Conservation (phyloP, 2,113 vertebrate species). For the Acrocephalus kingi region DNA sequence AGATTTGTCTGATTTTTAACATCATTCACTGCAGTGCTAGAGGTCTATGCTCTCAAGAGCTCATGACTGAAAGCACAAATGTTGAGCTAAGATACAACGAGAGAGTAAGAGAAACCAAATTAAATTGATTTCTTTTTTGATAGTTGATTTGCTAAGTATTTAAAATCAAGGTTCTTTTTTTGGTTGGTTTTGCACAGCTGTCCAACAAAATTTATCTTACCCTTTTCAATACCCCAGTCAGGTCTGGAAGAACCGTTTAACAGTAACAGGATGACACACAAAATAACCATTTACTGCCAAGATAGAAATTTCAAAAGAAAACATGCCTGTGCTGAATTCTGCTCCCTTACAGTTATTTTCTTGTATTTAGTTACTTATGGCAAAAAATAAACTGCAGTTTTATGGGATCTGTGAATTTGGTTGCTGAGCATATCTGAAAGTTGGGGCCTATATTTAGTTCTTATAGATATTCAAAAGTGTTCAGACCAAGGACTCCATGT, state of each 20-base stretch:
- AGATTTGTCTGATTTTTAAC: neutral
- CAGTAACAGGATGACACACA: neutral
- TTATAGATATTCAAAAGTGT: neutral
- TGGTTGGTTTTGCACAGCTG: neutral
- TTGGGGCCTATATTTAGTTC: neutral
- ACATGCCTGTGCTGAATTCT: neutral
- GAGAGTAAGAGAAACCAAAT: neutral
- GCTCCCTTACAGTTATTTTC: neutral
- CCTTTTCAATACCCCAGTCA: neutral
- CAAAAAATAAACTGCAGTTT: neutral
- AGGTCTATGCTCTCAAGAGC: neutral
- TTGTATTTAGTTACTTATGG: neutral
- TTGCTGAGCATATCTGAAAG: neutral
- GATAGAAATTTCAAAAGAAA: neutral
- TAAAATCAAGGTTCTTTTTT: neutral
- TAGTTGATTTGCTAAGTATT: neutral
- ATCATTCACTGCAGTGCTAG: neutral
- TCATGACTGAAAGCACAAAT: neutral
- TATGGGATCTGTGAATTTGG: neutral
- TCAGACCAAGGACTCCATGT: neutral
- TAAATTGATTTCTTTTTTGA: neutral
- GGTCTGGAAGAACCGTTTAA: neutral
- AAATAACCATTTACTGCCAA: neutral
- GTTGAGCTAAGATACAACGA: neutral
- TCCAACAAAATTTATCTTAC: neutral